These are phyloP conservation scores for Myzus persicae DNA, from an alignment of 1,140 invertebrate genomes.

Conservation along the genomic window DNA sequence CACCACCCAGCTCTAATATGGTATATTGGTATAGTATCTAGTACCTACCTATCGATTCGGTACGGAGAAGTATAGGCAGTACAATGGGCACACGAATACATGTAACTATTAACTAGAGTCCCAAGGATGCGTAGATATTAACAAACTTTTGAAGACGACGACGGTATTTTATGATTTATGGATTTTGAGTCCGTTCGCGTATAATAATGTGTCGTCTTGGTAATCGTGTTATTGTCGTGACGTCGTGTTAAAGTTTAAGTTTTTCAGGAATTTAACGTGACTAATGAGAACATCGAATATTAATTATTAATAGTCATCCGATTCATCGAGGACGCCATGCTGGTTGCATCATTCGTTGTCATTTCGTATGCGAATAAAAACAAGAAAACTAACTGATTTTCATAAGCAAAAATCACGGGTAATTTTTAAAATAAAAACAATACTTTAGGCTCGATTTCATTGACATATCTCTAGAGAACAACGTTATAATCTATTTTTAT, in stretches of 20 bases:
- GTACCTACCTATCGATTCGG: no score
- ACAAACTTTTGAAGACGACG: neutral
- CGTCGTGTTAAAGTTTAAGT: neutral
- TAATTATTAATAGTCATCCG: neutral
- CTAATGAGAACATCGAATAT: neutral
- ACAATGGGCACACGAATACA: neutral
- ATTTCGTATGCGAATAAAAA: neutral
- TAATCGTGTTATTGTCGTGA: neutral
- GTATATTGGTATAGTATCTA: neutral
- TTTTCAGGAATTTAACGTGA: neutral
- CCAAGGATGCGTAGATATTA: neutral
- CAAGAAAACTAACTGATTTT: neutral
- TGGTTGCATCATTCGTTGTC: neutral
- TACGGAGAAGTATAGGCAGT: neutral
- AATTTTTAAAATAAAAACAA: neutral
- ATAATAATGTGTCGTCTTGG: neutral
- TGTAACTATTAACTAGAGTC: neutral
- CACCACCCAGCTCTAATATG: no score
- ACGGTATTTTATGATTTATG: neutral
- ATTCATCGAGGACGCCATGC: neutral
- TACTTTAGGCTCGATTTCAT: neutral
- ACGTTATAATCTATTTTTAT: no score
- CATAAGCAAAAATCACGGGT: neutral
- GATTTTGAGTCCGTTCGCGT: neutral
- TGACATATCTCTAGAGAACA: neutral